These are phyloP conservation scores for Holothuria scabra DNA, from an alignment of 53 echinoderm and acorn worm genomes.

Conservation along the genomic window DNA sequence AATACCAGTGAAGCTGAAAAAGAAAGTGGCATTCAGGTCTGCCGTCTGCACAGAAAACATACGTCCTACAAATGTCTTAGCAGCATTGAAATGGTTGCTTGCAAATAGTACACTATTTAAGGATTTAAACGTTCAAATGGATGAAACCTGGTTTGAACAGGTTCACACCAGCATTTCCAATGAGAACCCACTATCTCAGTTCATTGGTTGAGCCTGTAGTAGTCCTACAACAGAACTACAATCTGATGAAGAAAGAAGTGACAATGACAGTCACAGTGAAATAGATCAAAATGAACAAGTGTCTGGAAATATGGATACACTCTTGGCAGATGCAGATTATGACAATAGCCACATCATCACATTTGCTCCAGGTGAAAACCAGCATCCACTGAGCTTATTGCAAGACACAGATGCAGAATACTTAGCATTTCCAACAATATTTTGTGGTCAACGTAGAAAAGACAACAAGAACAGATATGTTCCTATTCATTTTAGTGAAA, in stretches of 20 bases:
- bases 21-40: constrained; percentile 1
- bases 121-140: constrained; percentile 27
- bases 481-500: constrained; percentile 33
- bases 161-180: background rate
- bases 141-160: constrained; percentile 17
- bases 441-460: constrained; percentile 44
- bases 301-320: constrained; percentile 35
- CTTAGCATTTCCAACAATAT: constrained; percentile 59
- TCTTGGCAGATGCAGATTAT: constrained; percentile 22
- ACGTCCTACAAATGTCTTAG: constrained; percentile 51
- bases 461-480: constrained; percentile 3
- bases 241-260: background rate
- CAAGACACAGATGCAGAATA: constrained; percentile 59
- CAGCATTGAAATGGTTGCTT: constrained; percentile 47
- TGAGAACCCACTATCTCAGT: background rate
- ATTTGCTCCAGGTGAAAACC: constrained; percentile 56
- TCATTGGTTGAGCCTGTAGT: background rate
- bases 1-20: constrained; percentile 61
- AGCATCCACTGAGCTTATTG: constrained; percentile 46
- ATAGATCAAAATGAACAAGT: background rate
- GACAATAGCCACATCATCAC: constrained; percentile 31
- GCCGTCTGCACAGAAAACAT: constrained; percentile 48
- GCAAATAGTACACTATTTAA: constrained; percentile 38
- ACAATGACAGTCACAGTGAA: constrained; percentile 6
- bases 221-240: background rate